Evolutionary conservation across 2,113 vertebrate genomes (phyloP), one percentile per base, ranked within the genome.

Genomic region (Salvelinus sp.): DNA sequence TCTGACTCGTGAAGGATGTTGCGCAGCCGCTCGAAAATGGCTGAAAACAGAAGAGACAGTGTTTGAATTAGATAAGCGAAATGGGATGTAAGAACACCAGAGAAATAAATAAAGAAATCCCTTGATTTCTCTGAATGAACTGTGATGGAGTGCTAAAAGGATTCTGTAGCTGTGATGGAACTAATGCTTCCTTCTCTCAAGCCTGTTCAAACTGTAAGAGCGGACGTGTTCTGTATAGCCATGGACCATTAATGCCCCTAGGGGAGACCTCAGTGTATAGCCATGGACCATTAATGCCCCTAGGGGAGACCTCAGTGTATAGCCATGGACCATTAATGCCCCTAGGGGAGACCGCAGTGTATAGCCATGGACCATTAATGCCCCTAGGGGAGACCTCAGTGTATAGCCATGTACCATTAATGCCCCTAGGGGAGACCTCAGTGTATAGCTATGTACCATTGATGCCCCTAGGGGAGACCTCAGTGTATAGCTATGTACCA

Each of bases 1-100:
- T 98, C 93, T 1, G 98, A 99, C 81, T 99, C 97, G 0, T 99
- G 97, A 9, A 99, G 95, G 85, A 99, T 95, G 80, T 99, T 98
- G 65, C 98, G 93, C 85, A 99, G 95, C 20, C 98, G 96, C 88
- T 99, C 98, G 85, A 99, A 99, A 87, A 99, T 99, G 77, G 98
- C 98, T 98, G 88, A 47, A 76, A 47, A 71, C 48, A 78, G 20
- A 70, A 66, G 14, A 64, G 28, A 72, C 14, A 6, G 28, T 57
- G 33, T 25, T 23, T 4, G 16, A 27, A 7, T 20, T 44, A 54
- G 16, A 54, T 54, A 18, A 12, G 38, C 9, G 2, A 44, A 44
- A 44, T 12, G 7, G 50, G 3, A 54, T 3, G 14, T 18, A 54
- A 54, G 14, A 50, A 13, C 48, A 50, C 48, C 7, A 20, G 5